Evolutionary conservation across 2,113 vertebrate genomes (phyloP).

Genomic region (Equus quagga): DNA sequence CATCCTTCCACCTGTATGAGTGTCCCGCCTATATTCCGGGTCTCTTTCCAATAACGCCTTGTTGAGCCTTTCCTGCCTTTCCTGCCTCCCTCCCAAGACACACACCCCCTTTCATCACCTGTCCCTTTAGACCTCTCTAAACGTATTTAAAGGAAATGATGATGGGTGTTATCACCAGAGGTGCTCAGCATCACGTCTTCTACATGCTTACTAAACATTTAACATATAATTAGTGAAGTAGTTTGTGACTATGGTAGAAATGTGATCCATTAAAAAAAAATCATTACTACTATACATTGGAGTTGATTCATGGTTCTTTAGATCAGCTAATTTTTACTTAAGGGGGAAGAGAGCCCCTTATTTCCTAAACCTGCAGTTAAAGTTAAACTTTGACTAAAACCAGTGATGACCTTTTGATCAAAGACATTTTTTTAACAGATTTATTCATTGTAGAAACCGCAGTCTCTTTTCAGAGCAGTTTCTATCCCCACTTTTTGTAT

Average conservation of each 20-base stretch:
- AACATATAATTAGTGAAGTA: not conserved
- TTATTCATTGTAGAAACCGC: constrained; percentile 45
- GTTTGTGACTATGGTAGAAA: not conserved
- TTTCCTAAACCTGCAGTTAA: constrained; percentile 30
- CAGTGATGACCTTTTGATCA: not conserved
- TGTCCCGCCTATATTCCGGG: not conserved
- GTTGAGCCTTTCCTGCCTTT: not conserved
- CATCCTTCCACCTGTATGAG: not conserved
- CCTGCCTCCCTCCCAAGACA: not conserved
- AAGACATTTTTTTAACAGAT: constrained; percentile 25
- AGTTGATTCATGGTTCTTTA: not conserved
- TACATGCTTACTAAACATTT: not conserved
- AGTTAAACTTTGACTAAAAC: constrained; percentile 47
- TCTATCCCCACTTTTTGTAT: not conserved
- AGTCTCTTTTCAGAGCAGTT: not conserved
- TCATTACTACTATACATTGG: not conserved
- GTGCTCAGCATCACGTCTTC: not conserved
- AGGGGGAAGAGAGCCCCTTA: not conserved
- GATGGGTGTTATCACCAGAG: not conserved
- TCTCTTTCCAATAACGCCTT: not conserved
- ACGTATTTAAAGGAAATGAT: not conserved
- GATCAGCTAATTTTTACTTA: constrained; percentile 33
- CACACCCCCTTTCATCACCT: fast-evolving
- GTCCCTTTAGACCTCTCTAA: not conserved
- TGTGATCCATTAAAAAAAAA: not conserved